These are phyloP conservation scores for Macaria notata DNA, from an alignment of 2,888 invertebrate species.

Conservation along the genomic window DNA sequence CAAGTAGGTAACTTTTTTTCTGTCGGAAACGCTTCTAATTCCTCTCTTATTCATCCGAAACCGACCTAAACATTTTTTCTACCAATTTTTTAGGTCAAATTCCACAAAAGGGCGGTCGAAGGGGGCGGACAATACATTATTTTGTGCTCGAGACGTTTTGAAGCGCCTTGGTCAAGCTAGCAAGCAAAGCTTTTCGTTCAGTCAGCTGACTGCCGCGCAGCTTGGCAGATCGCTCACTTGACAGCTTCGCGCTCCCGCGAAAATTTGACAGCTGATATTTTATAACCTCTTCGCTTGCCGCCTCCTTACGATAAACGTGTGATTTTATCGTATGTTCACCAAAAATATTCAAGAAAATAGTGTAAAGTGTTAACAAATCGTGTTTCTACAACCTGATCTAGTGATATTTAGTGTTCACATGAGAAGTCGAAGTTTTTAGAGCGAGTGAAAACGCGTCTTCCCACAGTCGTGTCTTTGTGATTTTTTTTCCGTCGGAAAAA, in stretches of 20 bases:
- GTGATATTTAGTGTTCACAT: slow-evolving; percentile 22
- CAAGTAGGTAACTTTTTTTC: background rate
- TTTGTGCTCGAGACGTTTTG: slow-evolving; percentile 1
- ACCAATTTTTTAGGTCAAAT: slow-evolving; percentile 2
- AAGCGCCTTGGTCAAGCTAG: background rate
- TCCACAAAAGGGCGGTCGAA: slow-evolving; percentile 10
- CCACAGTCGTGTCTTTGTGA: slow-evolving; percentile 26
- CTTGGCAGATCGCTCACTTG: slow-evolving; percentile 15
- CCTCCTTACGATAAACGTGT: slow-evolving; percentile 9
- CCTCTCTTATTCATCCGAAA: slow-evolving; percentile 1
- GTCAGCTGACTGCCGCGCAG: slow-evolving; percentile 30
- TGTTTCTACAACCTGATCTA: slow-evolving; percentile 11
- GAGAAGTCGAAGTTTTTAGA: slow-evolving; percentile 19
- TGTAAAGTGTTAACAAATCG: slow-evolving; percentile 15
- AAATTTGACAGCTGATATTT: slow-evolving; percentile 16
- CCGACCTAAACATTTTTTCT: slow-evolving; percentile 5
- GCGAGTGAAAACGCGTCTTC: slow-evolving; percentile 24
- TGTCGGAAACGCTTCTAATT: background rate
- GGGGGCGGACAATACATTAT: background rate
- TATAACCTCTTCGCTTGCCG: slow-evolving; percentile 14
- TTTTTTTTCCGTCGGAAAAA: slow-evolving; percentile 22
- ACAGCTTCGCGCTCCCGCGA: background rate
- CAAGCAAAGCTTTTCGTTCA: slow-evolving; percentile 9
- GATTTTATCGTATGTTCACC: slow-evolving; percentile 4
- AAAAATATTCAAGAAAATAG: slow-evolving; percentile 4